These are phyloP conservation scores for Gallinago undulata DNA, from an alignment of 2,113 vertebrate genomes.

Conservation along the genomic window DNA sequence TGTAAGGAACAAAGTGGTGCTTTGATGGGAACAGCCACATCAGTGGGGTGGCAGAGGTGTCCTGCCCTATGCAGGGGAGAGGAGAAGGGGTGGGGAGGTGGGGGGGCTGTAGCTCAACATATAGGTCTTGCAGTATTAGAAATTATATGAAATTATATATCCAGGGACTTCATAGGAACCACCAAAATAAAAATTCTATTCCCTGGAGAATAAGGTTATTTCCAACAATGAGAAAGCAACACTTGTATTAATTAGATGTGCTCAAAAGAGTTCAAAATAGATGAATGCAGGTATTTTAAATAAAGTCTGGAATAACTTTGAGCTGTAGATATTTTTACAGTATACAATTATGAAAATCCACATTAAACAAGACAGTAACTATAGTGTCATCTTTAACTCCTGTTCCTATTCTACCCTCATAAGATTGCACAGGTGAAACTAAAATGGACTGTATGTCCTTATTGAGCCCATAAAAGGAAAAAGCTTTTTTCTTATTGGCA, in stretches of 20 bases:
- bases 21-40: neutral
- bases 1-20: too few relatives aligned
- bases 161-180: neutral
- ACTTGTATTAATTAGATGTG: neutral
- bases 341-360: neutral
- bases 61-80: neutral
- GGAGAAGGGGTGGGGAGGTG: rapidly evolving
- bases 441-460: neutral
- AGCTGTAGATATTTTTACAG: neutral
- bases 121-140: neutral
- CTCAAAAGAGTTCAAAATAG: neutral
- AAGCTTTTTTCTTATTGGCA: neutral
- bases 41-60: neutral
- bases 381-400: neutral
- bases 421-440: neutral
- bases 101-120: too few relatives aligned
- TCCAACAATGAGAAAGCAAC: neutral
- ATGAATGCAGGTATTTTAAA: neutral
- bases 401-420: neutral
- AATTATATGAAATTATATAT: neutral
- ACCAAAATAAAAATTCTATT: neutral
- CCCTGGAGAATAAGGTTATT: neutral
- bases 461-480: neutral
- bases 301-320: neutral
- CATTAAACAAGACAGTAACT: neutral